Base-by-base conservation (phyloP, 2,888 invertebrate genomes). In the Drosophila fungiperda region DNA sequence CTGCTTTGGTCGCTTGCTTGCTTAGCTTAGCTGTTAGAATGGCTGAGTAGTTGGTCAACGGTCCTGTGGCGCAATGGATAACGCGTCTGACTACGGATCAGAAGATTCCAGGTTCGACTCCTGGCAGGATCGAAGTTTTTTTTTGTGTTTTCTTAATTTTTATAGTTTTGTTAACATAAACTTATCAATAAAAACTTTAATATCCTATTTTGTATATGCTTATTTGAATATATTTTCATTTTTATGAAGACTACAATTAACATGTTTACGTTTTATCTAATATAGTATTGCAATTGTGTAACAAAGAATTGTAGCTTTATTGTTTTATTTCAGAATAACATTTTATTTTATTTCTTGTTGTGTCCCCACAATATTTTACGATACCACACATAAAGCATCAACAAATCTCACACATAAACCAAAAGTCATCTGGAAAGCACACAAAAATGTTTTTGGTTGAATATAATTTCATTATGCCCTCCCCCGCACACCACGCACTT, bases 101-200 rank as follows among this genome's bases (percentile, higher is more conserved):
- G 92, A 92, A 92, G 92, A 92, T 92, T 92, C 92, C 92, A 92
- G 92, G 92, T 92, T 92, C 92, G 92, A 92, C 92, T 92, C 92
- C 92, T 91, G 92, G 91, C 91, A 91, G 91, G 91, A 90, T 91
- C 91, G 91, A 63, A 50, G 0, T 6, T 0, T 0, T 32, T 50
- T 38, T 62, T 77, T 48, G 12, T 42, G 11, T 48, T 33, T 57
- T 57, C 42, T 59, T 20, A 11, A 23, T 54, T 45, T 36, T 36
- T 17, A 45, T n/a, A n/a, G 15, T 40, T 52, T 48, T 48, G 1
- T 1, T 20, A 7, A 20, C 12, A 20, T 45, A 0, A 12, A 12
- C 8, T 45, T 23, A 23, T 45, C 1, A 20, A 45, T 23, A 33
- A 20, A 7, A 33, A 48, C 0, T 12, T 23, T 6, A 15, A 4